Evolutionary conservation across 1,140 invertebrate genomes (phyloP), one percentile per base, ranked within the genome.

Genomic region (Metaphire vulgaris): DNA sequence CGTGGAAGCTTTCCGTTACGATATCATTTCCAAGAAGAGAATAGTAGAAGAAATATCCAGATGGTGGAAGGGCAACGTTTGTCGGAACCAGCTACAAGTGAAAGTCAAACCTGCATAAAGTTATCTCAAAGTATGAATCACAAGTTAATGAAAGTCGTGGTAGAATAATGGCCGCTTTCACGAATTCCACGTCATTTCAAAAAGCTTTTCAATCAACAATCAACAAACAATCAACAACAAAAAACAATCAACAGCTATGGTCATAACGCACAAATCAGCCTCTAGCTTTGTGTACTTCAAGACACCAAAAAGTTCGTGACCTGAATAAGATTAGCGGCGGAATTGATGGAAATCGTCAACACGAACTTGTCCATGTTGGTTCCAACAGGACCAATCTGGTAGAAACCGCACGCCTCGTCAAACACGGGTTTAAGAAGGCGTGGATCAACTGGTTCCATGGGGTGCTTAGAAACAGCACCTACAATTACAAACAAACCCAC

Each of bases 11-110:
- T 74, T 87, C 85, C 70, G 85, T 88, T 67, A 81, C 85, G 0
- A 88, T 83, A 82, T 87, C 85, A 80, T 87, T 88, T 2, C 86
- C 87, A 77, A 88, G 80, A 28, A 88, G 76, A 30, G 85, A 84
- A 78, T 87, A 88, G 78, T 85, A 87, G 76, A 88, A 88, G 81
- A 85, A 86, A 76, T 85, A 88, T 0, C 84, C 85, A 66, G 77
- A 79, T 0, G 79, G 74, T 26, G 84, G 81, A 31, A 86, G 72
- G 6, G 82, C 78, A 33, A 80, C 76, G 12, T 77, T 80, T 71
- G 81, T 83, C 1, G 85, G 85, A 30, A 86, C 82, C 64, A 86
- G 78, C 85, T 86, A 79, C 74, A 83, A 81, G 70, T 76, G 69
- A 76, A 80, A 75, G 77, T 31, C 69, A 69, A 1, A 74, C 74